Conservation (phyloP, 2,888 invertebrate genomes). For the Ectobius pallidus region DNA sequence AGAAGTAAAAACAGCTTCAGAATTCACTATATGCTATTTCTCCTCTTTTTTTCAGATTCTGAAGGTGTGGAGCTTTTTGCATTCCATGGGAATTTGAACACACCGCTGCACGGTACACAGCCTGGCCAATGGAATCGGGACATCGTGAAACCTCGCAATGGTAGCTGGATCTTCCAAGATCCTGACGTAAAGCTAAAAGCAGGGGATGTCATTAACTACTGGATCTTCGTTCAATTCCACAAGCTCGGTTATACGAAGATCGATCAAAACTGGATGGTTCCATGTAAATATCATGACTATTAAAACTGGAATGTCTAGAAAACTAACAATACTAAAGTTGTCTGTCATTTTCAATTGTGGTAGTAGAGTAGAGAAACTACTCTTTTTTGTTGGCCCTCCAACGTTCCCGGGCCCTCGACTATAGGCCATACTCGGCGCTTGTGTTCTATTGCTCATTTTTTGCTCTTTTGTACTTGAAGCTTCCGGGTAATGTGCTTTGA, state of each 20-base stretch:
- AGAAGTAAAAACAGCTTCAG: too few relatives aligned
- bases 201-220: constrained; percentile 75
- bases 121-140: constrained; percentile 70
- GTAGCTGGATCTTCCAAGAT: constrained; percentile 72
- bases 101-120: constrained; percentile 72
- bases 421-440: too few relatives aligned
- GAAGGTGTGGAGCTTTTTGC: constrained; percentile 62
- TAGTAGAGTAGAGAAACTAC: too few relatives aligned
- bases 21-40: too few relatives aligned
- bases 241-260: constrained; percentile 71
- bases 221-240: constrained; percentile 74
- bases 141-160: constrained; percentile 64
- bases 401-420: too few relatives aligned
- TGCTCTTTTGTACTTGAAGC: too few relatives aligned
- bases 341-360: too few relatives aligned
- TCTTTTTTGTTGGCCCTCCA: too few relatives aligned
- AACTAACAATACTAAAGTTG: too few relatives aligned
- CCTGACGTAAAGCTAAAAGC: constrained; percentile 62
- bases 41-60: constrained; percentile 54
- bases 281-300: constrained; percentile 52
- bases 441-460: too few relatives aligned
- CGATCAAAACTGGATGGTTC: constrained; percentile 63
- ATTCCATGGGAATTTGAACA: constrained; percentile 71
- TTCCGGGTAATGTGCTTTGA: too few relatives aligned
- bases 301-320: too few relatives aligned